Percentiles rank a stretch among this genome's conserved stretches.
These are phyloP conservation scores for Squalus acanthias DNA, from an alignment of 2,797 vertebrate genomes.

Conservation along the genomic window DNA sequence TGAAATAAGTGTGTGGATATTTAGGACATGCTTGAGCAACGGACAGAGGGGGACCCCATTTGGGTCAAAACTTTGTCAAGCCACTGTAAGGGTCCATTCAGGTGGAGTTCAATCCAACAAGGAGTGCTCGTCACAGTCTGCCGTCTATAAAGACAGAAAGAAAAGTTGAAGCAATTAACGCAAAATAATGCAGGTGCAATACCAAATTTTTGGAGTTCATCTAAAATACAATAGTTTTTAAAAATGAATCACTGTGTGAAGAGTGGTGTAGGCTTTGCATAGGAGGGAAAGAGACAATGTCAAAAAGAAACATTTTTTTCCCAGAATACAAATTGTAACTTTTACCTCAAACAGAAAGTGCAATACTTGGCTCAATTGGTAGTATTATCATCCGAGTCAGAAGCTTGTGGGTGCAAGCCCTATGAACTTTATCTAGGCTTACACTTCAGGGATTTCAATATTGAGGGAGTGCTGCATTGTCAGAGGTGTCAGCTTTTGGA, in stretches of 20 bases:
- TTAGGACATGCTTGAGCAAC: conserved; percentile 98
- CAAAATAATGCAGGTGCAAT: neutral
- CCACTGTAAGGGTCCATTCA: conserved; percentile 96
- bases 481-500: neutral
- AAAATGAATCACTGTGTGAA: neutral
- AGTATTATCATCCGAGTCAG: neutral
- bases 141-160: conserved; percentile 61
- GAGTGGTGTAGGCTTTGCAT: neutral
- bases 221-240: neutral
- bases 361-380: neutral
- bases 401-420: neutral
- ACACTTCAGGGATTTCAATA: neutral
- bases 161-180: neutral
- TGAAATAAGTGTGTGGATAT: conserved; percentile 44
- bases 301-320: neutral
- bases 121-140: conserved; percentile 97
- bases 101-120: conserved; percentile 96
- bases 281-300: neutral
- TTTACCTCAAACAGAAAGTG: neutral
- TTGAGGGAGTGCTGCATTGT: neutral
- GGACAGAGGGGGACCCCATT: conserved; percentile 97
- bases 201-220: neutral
- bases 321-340: neutral
- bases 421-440: neutral
- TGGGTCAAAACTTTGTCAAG: conserved; percentile 98